Conservation (phyloP, 2,113 vertebrate genomes). For the Antennarius striatus region DNA sequence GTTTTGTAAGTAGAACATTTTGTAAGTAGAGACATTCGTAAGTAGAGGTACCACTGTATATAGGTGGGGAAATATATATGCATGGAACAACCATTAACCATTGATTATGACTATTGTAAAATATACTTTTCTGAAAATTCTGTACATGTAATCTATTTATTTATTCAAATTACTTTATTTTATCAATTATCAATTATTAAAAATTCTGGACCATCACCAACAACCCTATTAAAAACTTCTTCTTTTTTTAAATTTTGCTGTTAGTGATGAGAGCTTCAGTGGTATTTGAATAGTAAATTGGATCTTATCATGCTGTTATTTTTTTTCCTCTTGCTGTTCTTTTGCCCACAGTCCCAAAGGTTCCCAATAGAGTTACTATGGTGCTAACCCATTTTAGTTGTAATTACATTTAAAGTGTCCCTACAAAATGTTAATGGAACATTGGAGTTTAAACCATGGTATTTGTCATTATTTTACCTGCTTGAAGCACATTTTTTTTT, state of each 20-base stretch:
- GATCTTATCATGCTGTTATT: conserved; percentile 16
- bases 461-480: conserved; percentile 50
- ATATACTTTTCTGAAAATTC: no score
- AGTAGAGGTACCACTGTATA: no score
- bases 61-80: no score
- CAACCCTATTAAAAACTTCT: no score
- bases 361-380: background rate
- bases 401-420: conserved; percentile 44
- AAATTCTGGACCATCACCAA: no score
- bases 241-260: background rate
- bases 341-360: background rate
- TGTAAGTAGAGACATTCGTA: no score
- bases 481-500: conserved; percentile 39
- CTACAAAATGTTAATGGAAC: conserved; percentile 42
- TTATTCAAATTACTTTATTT: no score
- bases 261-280: background rate
- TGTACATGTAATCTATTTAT: no score
- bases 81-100: no score
- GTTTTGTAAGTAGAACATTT: no score
- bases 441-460: conserved; percentile 43
- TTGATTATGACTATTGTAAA: no score
- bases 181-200: no score
- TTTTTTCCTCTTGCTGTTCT: background rate
- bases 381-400: background rate
- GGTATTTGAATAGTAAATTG: conserved; percentile 32